Percentiles rank a stretch among this genome's conserved stretches.
Evolutionary conservation across 2,797 vertebrate genomes (phyloP).

Genomic region (Anguilla anguilla): DNA sequence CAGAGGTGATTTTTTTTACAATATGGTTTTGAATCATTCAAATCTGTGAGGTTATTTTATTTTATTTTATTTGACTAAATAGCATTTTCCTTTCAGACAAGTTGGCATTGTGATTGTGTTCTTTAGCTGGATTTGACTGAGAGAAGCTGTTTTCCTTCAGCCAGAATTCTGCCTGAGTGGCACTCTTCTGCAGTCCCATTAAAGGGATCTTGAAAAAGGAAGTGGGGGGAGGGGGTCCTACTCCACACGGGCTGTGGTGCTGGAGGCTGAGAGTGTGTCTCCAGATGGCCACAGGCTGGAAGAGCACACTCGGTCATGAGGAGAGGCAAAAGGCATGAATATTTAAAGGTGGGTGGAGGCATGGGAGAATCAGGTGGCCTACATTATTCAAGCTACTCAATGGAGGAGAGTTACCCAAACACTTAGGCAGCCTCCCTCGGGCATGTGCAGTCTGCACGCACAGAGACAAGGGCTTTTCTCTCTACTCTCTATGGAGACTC

Average conservation of each 20-base stretch:
- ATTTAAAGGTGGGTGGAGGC: constrained; percentile 10
- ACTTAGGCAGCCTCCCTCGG: neutral
- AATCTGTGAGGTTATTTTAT: neutral
- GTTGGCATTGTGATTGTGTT: neutral
- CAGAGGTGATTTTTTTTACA: neutral
- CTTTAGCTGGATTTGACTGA: neutral
- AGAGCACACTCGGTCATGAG: neutral
- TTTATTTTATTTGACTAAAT: neutral
- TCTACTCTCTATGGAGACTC: neutral
- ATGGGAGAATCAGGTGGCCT: neutral
- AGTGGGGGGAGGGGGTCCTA: neutral
- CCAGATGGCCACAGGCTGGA: neutral
- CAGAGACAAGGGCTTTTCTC: neutral
- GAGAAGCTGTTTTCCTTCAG: neutral
- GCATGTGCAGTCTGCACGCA: neutral
- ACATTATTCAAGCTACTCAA: neutral
- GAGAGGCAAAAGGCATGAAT: constrained; percentile 9
- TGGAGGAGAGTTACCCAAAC: constrained; percentile 10
- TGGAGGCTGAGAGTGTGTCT: neutral
- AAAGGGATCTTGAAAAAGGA: neutral
- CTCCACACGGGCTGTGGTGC: neutral
- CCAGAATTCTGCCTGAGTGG: neutral
- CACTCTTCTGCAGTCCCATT: neutral
- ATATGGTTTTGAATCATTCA: neutral
- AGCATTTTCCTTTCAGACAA: neutral